phyloP scores from a whole-genome alignment of 35 echinoderm and acorn worm genomes.

The Apostichopus parvimensis region DNA sequence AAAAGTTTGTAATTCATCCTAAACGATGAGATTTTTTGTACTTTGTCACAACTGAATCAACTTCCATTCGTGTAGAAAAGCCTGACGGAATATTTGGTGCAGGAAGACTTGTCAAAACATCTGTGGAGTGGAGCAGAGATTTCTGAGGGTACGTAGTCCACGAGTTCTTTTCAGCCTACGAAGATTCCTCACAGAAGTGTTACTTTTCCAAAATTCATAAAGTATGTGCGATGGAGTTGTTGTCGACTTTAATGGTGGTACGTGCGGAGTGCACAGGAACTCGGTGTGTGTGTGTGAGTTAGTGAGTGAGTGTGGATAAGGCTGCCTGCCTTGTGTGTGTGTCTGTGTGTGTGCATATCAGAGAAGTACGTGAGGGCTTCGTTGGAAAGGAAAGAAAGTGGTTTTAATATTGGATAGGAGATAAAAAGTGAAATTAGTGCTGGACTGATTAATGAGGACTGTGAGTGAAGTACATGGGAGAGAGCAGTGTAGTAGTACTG shows the following conservation, averaged over 20 bases:
- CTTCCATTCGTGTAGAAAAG: background rate
- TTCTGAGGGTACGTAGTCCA: slow-evolving; percentile 35
- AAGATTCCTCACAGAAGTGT: slow-evolving; percentile 44
- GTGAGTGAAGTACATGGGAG: slow-evolving; percentile 10
- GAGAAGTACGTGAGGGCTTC: background rate
- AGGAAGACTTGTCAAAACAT: background rate
- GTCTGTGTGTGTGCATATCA: background rate
- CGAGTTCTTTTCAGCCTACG: slow-evolving; percentile 16
- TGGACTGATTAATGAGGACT: slow-evolving; percentile 35
- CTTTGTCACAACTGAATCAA: slow-evolving; percentile 1
- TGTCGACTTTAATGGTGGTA: slow-evolving; percentile 43
- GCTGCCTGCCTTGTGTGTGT: background rate
- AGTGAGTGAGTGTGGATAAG: background rate
- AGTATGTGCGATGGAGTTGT: slow-evolving; percentile 36
- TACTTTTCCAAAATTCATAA: slow-evolving; percentile 46
- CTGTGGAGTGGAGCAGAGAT: background rate
- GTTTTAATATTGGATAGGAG: slow-evolving; percentile 27
- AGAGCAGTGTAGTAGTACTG: background rate
- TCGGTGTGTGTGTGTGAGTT: background rate
- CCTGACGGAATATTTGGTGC: background rate
- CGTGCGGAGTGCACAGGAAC: slow-evolving; percentile 22
- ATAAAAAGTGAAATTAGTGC: slow-evolving; percentile 27
- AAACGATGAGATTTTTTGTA: slow-evolving; percentile 2
- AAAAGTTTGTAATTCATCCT: slow-evolving; percentile 33
- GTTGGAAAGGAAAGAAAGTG: slow-evolving; percentile 4